A percentile compares a stretch with the other conserved stretches of the same genome.
Evolutionary conservation across 2,888 invertebrate genomes (phyloP).

Genomic region (Erynnis tages): DNA sequence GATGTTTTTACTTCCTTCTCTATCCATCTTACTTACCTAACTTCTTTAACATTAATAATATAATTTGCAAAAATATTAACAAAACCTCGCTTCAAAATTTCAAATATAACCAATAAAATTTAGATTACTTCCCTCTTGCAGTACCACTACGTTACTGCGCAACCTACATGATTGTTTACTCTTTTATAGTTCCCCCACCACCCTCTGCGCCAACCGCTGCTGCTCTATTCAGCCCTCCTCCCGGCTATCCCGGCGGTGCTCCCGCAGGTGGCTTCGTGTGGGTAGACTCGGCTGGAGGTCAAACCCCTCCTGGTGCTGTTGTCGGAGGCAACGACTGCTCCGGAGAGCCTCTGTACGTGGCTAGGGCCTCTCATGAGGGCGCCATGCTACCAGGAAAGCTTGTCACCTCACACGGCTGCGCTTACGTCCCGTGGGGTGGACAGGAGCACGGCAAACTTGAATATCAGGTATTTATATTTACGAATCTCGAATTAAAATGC

Average conservation of each 20-base stretch:
- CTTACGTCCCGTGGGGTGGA: constrained; percentile 92
- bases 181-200: constrained; percentile 44
- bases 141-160: not conserved
- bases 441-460: constrained; percentile 87
- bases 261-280: constrained; percentile 63
- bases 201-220: constrained; percentile 63
- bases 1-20: not conserved
- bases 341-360: constrained; percentile 84
- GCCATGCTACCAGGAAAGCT: constrained; percentile 91
- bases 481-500: too few relatives aligned
- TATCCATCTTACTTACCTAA: not conserved
- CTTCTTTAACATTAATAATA: not conserved
- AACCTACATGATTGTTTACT: not conserved
- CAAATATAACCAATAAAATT: too few relatives aligned
- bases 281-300: constrained; percentile 83
- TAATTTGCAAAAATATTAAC: too few relatives aligned
- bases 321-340: constrained; percentile 82
- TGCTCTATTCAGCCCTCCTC: constrained; percentile 58
- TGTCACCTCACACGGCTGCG: constrained; percentile 87
- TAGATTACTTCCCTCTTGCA: not conserved
- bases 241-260: constrained; percentile 45
- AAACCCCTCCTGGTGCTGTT: constrained; percentile 87
- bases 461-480: constrained; percentile 83
- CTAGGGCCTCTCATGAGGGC: constrained; percentile 89
- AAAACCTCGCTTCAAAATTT: too few relatives aligned